A percentile compares a stretch with the other conserved stretches of the same genome.
Conservation (phyloP, 2,113 vertebrate genomes). For the Bubalus kerabau region DNA sequence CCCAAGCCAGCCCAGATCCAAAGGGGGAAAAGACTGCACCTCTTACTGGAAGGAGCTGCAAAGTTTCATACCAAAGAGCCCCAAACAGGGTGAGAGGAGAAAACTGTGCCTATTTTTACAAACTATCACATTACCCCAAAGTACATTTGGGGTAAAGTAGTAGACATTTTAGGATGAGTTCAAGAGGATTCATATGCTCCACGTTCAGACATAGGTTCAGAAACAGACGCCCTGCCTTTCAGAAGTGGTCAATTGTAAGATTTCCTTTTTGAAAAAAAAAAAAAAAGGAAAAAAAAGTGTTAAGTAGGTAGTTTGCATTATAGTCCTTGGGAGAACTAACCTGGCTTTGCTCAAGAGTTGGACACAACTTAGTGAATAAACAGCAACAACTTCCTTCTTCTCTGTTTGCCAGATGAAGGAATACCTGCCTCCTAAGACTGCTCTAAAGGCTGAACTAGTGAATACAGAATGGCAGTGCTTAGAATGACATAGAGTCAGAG, state of each 20-base stretch:
- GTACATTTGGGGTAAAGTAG: neutral
- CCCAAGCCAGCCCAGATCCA: neutral
- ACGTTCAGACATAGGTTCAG: neutral
- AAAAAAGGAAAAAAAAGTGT: neutral
- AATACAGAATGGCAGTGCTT: neutral
- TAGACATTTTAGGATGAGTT: neutral
- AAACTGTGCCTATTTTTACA: no score
- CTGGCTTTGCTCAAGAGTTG: neutral
- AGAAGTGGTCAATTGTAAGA: neutral
- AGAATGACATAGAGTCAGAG: neutral
- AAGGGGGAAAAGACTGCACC: neutral
- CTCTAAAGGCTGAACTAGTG: neutral
- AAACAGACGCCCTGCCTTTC: neutral
- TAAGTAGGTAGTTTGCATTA: neutral
- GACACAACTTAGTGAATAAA: neutral
- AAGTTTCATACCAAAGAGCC: neutral
- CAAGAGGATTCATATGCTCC: neutral
- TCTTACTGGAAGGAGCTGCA: neutral
- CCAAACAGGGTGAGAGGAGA: neutral
- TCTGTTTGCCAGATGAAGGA: neutral
- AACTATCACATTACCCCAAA: neutral
- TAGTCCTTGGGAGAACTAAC: neutral
- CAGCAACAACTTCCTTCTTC: neutral
- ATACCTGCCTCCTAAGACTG: neutral
- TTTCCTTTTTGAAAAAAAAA: neutral